Conservation (phyloP, 2,113 vertebrate genomes). For the Addax nasomaculatus region DNA sequence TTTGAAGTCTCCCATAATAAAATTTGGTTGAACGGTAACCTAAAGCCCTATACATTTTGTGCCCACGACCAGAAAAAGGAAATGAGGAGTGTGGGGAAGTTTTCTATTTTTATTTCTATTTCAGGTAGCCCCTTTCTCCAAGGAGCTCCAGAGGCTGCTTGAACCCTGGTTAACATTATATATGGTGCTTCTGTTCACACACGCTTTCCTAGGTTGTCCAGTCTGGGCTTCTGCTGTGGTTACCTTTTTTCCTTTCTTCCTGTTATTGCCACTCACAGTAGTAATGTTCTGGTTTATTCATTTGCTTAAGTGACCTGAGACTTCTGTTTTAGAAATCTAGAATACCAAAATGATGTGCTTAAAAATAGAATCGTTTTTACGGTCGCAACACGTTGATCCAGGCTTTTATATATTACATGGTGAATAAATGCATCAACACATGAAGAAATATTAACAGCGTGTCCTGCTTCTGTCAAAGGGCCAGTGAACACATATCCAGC, state of each 20-base stretch:
- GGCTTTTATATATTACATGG: neutral
- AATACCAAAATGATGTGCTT: neutral
- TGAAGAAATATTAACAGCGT: slow-evolving; percentile 11
- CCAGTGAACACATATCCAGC: slow-evolving; percentile 1
- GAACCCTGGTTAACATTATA: neutral
- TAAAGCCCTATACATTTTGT: slow-evolving; percentile 18
- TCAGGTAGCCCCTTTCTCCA: slow-evolving; percentile 26
- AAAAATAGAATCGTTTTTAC: slow-evolving; percentile 29
- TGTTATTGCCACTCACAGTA: neutral
- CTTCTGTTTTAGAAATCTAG: slow-evolving; percentile 37
- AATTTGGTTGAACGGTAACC: slow-evolving; percentile 24
- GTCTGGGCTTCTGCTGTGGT: slow-evolving; percentile 17
- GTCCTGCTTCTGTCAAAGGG: neutral
- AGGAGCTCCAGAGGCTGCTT: neutral
- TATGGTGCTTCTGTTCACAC: neutral
- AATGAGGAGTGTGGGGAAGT: neutral
- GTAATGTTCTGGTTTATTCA: slow-evolving; percentile 48
- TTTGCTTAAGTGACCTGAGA: slow-evolving; percentile 22
- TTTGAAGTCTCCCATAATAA: neutral
- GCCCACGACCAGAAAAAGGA: neutral
- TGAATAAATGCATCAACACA: slow-evolving; percentile 16
- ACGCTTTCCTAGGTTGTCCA: neutral
- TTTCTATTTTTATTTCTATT: slow-evolving; percentile 41
- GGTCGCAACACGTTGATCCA: neutral
- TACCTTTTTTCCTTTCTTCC: neutral